A percentile compares a stretch with the other conserved stretches of the same genome.
phyloP scores from a whole-genome alignment of 37 sponge, comb jelly and placozoan species.

The Crambe crambe region DNA sequence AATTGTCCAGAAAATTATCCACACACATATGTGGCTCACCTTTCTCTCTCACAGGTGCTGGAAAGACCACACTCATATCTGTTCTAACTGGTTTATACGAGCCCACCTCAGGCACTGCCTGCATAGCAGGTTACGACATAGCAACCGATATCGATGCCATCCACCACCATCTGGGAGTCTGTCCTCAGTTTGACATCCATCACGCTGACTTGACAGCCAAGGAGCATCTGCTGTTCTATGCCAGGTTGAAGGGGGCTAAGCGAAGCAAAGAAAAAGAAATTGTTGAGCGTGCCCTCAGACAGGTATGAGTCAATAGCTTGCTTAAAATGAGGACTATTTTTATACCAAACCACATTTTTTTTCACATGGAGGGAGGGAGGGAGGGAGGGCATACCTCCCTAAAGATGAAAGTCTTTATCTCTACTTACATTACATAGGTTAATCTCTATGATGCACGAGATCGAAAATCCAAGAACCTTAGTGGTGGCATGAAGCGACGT shows the following conservation, averaged over 20 bases:
- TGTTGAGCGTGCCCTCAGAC: slow-evolving; percentile 61
- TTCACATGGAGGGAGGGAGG: background rate
- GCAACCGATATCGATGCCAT: slow-evolving; percentile 57
- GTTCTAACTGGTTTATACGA: slow-evolving; percentile 78
- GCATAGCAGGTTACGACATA: slow-evolving; percentile 68
- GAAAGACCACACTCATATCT: slow-evolving; percentile 86
- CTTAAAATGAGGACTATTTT: no score
- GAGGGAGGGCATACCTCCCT: no score
- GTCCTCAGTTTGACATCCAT: slow-evolving; percentile 89
- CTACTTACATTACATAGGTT: slow-evolving; percentile 37
- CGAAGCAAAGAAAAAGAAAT: slow-evolving; percentile 41
- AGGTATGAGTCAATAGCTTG: slow-evolving; percentile 46
- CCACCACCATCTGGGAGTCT: slow-evolving; percentile 75
- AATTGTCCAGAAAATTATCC: no score
- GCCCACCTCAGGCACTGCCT: slow-evolving; percentile 66
- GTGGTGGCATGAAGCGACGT: slow-evolving; percentile 77
- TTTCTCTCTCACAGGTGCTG: slow-evolving; percentile 76
- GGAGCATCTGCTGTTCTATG: slow-evolving; percentile 83
- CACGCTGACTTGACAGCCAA: slow-evolving; percentile 59
- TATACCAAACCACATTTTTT: background rate
- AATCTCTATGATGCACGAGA: slow-evolving; percentile 68
- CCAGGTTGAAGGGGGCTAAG: slow-evolving; percentile 78
- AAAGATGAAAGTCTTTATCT: background rate
- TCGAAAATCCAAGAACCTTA: slow-evolving; percentile 49
- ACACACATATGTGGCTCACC: no score